Percentiles rank a stretch among this genome's conserved stretches.
phyloP scores from a whole-genome alignment of 2,888 invertebrate genomes.

The Aleiodes testaceus region DNA sequence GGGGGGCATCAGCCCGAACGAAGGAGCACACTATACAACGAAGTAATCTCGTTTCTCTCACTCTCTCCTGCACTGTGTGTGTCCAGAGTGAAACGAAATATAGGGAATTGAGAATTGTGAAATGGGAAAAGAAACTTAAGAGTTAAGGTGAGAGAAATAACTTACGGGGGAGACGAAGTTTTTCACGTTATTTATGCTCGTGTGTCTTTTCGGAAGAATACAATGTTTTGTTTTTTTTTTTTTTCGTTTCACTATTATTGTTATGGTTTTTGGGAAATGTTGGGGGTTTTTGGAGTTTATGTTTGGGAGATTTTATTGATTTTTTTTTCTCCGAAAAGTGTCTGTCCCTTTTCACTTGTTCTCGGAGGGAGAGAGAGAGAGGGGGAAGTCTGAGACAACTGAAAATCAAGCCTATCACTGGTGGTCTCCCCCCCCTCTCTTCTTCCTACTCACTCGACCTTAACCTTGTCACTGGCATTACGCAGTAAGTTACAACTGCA shows the following conservation, averaged over 20 bases:
- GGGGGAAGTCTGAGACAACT: background rate
- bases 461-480: slow-evolving; percentile 7
- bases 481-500: no score
- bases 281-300: background rate
- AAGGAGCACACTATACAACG: slow-evolving; percentile 54
- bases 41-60: slow-evolving; percentile 65
- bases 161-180: slow-evolving; percentile 50
- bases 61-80: slow-evolving; percentile 41
- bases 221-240: background rate
- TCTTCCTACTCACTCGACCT: slow-evolving; percentile 17
- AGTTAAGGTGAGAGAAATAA: slow-evolving; percentile 1
- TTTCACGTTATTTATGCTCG: no score
- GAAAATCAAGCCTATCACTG: slow-evolving; percentile 17
- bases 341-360: background rate
- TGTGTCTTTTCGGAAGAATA: no score
- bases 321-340: background rate
- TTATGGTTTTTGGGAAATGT: background rate
- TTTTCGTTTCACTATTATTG: background rate
- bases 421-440: background rate
- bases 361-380: background rate
- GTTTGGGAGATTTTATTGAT: no score
- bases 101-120: slow-evolving; percentile 41
- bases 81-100: slow-evolving; percentile 58
- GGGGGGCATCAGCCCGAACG: slow-evolving; percentile 32
- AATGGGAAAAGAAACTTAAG: no score